Evolutionary conservation across 2,797 vertebrate genomes (phyloP).

Genomic region (Gambusia yucatana): DNA sequence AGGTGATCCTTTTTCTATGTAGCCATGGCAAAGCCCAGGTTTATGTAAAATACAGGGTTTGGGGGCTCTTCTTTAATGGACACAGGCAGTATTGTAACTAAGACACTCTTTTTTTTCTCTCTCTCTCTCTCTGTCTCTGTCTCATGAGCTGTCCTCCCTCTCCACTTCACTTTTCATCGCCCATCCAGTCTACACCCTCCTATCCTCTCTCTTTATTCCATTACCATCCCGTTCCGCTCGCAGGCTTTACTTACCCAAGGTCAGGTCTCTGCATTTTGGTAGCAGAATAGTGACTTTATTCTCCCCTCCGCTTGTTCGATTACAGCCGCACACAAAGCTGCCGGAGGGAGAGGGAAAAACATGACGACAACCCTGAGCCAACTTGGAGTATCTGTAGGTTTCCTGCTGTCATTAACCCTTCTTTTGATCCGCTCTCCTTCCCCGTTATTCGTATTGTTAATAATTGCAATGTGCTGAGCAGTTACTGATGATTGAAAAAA

Average conservation of each 20-base stretch:
- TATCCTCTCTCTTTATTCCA: slow-evolving; percentile 66
- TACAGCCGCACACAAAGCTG: slow-evolving; percentile 55
- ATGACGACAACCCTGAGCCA: slow-evolving; percentile 69
- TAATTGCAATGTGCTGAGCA: slow-evolving; percentile 41
- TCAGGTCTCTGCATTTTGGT: slow-evolving; percentile 70
- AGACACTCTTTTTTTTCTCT: slow-evolving; percentile 58
- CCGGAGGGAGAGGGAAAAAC: not conserved
- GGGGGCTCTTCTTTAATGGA: slow-evolving; percentile 63
- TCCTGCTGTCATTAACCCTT: slow-evolving; percentile 60
- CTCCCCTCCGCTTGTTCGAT: slow-evolving; percentile 54
- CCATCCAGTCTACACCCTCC: slow-evolving; percentile 59
- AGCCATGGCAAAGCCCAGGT: slow-evolving; percentile 59
- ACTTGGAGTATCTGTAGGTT: slow-evolving; percentile 65
- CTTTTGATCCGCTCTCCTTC: slow-evolving; percentile 48
- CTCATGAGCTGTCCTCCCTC: slow-evolving; percentile 64
- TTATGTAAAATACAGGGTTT: slow-evolving; percentile 63
- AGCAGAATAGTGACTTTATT: slow-evolving; percentile 76
- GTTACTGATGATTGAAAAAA: slow-evolving; percentile 38
- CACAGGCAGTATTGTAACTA: slow-evolving; percentile 69
- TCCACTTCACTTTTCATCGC: slow-evolving; percentile 66
- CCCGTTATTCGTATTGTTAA: slow-evolving; percentile 44
- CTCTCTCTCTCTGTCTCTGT: slow-evolving; percentile 19
- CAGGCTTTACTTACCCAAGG: slow-evolving; percentile 76
- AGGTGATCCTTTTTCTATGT: slow-evolving; percentile 53
- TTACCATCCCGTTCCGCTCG: slow-evolving; percentile 60